Conservation (phyloP, 1,140 invertebrate species). For the Platyura marginata region DNA sequence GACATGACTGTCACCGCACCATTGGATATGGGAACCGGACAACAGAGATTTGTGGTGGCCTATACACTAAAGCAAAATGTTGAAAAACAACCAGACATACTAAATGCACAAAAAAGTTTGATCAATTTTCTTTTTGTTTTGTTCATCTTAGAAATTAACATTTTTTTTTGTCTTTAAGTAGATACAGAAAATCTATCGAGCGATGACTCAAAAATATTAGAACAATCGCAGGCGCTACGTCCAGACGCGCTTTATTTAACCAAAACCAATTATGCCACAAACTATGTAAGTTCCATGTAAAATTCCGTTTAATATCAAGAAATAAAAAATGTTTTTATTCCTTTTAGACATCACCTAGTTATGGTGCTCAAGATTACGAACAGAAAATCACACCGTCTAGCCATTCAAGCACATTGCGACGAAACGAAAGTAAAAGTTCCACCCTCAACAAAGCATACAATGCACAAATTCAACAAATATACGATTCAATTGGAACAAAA, state of each 20-base stretch:
- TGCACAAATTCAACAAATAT: neutral
- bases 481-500: conserved; percentile 1
- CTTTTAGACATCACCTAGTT: neutral
- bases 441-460: neutral
- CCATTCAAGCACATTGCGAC: neutral
- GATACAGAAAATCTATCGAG: no score
- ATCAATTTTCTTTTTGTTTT: neutral
- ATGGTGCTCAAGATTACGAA: neutral
- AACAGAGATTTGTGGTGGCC: conserved; percentile 35
- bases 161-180: no score
- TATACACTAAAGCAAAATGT: conserved; percentile 33
- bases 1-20: conserved; percentile 24
- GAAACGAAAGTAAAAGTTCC: neutral
- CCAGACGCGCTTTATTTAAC: neutral
- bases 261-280: neutral
- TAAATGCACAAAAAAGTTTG: conserved; percentile 25
- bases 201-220: no score
- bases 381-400: conserved; percentile 1
- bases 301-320: neutral
- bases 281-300: neutral
- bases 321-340: neutral
- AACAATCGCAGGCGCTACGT: no score
- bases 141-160: no score
- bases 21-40: conserved; percentile 35
- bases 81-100: conserved; percentile 26